phyloP scores from a whole-genome alignment of 2,797 vertebrate species.

The Takifugu ocellatus region DNA sequence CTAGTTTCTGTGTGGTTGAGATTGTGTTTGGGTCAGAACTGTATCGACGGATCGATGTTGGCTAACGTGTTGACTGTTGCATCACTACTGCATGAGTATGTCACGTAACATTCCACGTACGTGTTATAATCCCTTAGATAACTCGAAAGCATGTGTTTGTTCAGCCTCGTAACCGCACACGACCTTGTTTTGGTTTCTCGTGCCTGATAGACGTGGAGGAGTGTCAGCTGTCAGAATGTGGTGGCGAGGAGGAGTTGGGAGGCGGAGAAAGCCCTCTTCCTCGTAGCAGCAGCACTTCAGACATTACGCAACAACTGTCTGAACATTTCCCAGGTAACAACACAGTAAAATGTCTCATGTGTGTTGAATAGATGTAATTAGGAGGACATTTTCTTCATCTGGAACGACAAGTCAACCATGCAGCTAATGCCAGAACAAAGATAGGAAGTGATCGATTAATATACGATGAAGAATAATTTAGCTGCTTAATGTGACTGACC shows the following conservation, averaged over 20 bases:
- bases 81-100: conserved; percentile 47
- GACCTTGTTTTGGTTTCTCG: neutral
- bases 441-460: too few species aligned
- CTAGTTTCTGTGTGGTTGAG: neutral
- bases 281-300: conserved; percentile 92
- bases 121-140: too few species aligned
- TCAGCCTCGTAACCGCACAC: neutral
- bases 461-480: too few species aligned
- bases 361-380: neutral
- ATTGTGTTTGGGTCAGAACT: conserved; percentile 4
- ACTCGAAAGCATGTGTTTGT: neutral
- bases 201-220: conserved; percentile 86
- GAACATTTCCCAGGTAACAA: conserved; percentile 82
- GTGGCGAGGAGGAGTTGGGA: conserved; percentile 70
- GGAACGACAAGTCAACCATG: too few species aligned
- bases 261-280: conserved; percentile 82
- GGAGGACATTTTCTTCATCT: neutral
- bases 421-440: too few species aligned
- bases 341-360: too few species aligned
- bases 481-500: too few species aligned
- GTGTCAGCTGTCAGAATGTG: conserved; percentile 82
- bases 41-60: neutral
- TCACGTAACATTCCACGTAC: conserved; percentile 10
- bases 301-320: conserved; percentile 85
- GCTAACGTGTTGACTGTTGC: neutral